phyloP scores from a whole-genome alignment of 2,888 invertebrate species.

The Andrena chrysosceles region DNA sequence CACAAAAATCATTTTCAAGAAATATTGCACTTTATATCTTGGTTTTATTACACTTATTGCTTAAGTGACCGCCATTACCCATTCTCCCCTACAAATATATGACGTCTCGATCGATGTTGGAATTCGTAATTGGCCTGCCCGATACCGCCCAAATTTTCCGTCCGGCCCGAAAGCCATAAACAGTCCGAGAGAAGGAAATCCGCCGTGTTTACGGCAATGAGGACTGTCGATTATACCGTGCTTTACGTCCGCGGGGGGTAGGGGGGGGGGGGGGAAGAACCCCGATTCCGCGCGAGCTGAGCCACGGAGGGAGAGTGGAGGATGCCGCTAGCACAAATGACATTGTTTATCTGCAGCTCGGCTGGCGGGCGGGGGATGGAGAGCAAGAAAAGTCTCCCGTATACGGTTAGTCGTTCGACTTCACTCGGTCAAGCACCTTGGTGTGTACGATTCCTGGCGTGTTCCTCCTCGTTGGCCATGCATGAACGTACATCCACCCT shows the following conservation, averaged over 20 bases:
- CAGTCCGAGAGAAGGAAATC: conserved; percentile 34
- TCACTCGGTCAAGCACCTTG: conserved; percentile 71
- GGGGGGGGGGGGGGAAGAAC: conserved; percentile 45
- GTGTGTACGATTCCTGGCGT: conserved; percentile 54
- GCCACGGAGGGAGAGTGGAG: background rate
- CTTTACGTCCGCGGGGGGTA: conserved; percentile 51
- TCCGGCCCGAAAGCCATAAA: conserved; percentile 40
- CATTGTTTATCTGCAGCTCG: conserved; percentile 65
- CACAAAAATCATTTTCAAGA: no score
- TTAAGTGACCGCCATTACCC: no score
- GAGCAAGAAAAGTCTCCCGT: conserved; percentile 57
- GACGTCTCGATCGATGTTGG: no score
- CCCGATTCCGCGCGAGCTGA: conserved; percentile 10
- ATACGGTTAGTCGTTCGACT: conserved; percentile 63
- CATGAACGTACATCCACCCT: conserved; percentile 44
- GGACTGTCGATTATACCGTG: conserved; percentile 40
- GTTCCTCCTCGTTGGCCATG: conserved; percentile 59
- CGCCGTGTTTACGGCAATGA: conserved; percentile 42
- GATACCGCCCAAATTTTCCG: conserved; percentile 16
- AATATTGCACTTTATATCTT: no score
- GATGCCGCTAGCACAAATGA: conserved; percentile 59
- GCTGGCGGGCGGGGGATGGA: background rate
- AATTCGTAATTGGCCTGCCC: background rate
- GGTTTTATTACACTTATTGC: no score
- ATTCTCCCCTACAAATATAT: no score